phyloP scores from a whole-genome alignment of 2,888 invertebrate genomes.

The Troides oblongomaculatus region DNA sequence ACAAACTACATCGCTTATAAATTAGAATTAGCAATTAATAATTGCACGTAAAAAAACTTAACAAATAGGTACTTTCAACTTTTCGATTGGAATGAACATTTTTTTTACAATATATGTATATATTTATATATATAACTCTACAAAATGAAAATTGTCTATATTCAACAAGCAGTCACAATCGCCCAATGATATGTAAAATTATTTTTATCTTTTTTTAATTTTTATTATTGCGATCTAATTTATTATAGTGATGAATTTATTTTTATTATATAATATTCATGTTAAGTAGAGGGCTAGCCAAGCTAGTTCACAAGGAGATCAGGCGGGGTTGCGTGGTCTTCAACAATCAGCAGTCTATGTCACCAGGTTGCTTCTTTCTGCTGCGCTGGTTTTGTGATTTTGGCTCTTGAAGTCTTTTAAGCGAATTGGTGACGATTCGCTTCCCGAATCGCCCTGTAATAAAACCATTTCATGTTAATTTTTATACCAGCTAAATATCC shows the following conservation, averaged over 20 bases:
- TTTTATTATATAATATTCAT: slow-evolving; percentile 23
- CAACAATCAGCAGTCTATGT: slow-evolving; percentile 46
- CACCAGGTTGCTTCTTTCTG: slow-evolving; percentile 65
- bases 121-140: slow-evolving; percentile 55
- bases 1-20: slow-evolving; percentile 78
- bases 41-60: slow-evolving; percentile 81
- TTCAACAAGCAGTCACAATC: slow-evolving; percentile 80
- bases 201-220: slow-evolving; percentile 45
- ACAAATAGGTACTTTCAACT: slow-evolving; percentile 78
- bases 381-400: slow-evolving; percentile 64
- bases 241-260: slow-evolving; percentile 42
- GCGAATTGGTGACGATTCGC: slow-evolving; percentile 82
- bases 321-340: slow-evolving; percentile 29
- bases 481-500: no score
- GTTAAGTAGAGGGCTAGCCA: slow-evolving; percentile 19
- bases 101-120: slow-evolving; percentile 55
- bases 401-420: slow-evolving; percentile 74
- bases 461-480: not conserved
- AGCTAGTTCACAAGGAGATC: slow-evolving; percentile 20
- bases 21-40: slow-evolving; percentile 80
- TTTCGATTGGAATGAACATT: slow-evolving; percentile 80
- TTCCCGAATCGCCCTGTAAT: slow-evolving; percentile 82
- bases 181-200: slow-evolving; percentile 81
- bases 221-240: slow-evolving; percentile 71
- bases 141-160: slow-evolving; percentile 70